Percentiles rank a stretch among this genome's conserved stretches.
Evolutionary conservation across 2,797 vertebrate genomes (phyloP).

Genomic region (Spinibarbus caldwelli): DNA sequence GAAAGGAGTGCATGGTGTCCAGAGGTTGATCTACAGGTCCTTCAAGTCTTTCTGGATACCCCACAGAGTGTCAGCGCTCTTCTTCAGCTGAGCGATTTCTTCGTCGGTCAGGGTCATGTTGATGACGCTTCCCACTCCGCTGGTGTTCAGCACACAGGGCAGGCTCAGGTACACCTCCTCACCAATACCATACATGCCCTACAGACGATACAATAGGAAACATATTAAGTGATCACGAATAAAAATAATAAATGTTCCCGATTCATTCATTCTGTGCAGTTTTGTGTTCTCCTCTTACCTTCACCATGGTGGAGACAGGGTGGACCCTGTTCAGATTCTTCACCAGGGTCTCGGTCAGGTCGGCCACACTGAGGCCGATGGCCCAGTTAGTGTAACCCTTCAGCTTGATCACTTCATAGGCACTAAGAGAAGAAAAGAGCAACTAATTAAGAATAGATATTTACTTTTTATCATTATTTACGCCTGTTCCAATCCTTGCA

Average conservation of each 20-base stretch:
- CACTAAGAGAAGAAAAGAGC: slow-evolving; percentile 56
- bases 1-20: background rate
- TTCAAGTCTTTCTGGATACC: slow-evolving; percentile 93
- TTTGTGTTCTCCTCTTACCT: slow-evolving; percentile 74
- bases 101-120: slow-evolving; percentile 91
- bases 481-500: background rate
- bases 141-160: slow-evolving; percentile 85
- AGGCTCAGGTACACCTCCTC: slow-evolving; percentile 95
- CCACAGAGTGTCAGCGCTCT: slow-evolving; percentile 93
- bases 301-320: slow-evolving; percentile 94
- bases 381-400: slow-evolving; percentile 99
- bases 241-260: rapidly evolving
- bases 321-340: slow-evolving; percentile 91
- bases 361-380: slow-evolving; percentile 93
- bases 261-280: background rate
- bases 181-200: slow-evolving; percentile 90
- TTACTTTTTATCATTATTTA: background rate
- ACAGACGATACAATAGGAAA: slow-evolving; percentile 18
- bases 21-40: slow-evolving; percentile 79
- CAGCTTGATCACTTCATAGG: slow-evolving; percentile 95
- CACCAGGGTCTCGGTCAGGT: slow-evolving; percentile 90
- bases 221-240: background rate
- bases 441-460: background rate
- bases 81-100: slow-evolving; percentile 88
- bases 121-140: slow-evolving; percentile 86